Evolutionary conservation across 2,113 vertebrate genomes (phyloP), one percentile per base, ranked within the genome.

Genomic region (Oriolus oriolus): DNA sequence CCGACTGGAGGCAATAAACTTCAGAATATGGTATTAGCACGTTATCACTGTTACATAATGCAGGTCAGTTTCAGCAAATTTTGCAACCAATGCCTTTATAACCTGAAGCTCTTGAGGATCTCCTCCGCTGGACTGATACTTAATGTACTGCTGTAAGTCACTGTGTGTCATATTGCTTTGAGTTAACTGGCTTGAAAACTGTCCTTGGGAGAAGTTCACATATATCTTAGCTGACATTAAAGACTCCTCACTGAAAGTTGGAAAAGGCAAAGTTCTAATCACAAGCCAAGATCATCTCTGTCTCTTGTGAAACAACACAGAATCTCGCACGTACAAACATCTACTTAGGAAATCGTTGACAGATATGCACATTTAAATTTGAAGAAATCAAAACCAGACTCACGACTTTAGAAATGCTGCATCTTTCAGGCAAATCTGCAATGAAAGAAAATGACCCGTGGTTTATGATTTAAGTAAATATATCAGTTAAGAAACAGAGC

Each of bases 401-500:
- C 92, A 99, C 98, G 73, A 95, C 97, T 97, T 98, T 18, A 99
- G 95, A 98, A 98, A 99, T 1, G 95, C 76, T 70, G 98, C 97
- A 87, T 99, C 99, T 97, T 98, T 99, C 87, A 99, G 97, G 95
- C 98, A 99, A 78, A 99, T 96, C 99, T 99, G 97, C 87, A 97
- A 95, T n/a, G 12, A 96, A 90, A 92, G 24, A 70, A 94, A 95
- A 78, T 26, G 26, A 45, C 50, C 6, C 1, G 1, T 52, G 19
- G 70, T 49, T 80, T 80, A 45, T 24, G 16, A 69, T 39, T 85
- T 53, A 52, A 52, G 18, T 75, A 70, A 76, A 69, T 33, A 50
- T 2, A 61, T 6, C 21, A 33, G 23, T 50, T 88, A 63, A 76
- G 61, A 89, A 93, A 75, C 10, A 73, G 30, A 84, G 28, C 8